A percentile compares a stretch with the other conserved stretches of the same genome.
Conservation (phyloP, 1,140 invertebrate genomes). For the Yoshiicerus persimilis region DNA sequence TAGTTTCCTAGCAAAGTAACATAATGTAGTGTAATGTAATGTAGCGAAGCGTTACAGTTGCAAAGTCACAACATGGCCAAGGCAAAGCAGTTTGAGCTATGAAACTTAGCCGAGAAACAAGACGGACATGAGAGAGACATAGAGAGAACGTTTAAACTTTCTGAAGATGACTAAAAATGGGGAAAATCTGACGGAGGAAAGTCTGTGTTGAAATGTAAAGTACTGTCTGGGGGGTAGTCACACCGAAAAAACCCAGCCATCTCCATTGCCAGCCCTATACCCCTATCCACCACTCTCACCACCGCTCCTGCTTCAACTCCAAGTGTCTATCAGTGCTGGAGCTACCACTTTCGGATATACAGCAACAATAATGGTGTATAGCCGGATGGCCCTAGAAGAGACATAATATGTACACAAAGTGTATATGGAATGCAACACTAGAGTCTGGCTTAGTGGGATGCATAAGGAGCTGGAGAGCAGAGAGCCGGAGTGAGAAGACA, state of each 20-base stretch:
- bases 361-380: no score
- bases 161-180: slow-evolving; percentile 29
- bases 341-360: no score
- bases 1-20: background rate
- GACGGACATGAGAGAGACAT: slow-evolving; percentile 1
- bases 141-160: slow-evolving; percentile 26
- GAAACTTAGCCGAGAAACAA: slow-evolving; percentile 6
- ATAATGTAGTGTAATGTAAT: slow-evolving; percentile 16
- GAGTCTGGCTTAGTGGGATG: no score
- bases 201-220: slow-evolving; percentile 25
- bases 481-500: background rate
- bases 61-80: background rate
- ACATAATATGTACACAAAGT: no score
- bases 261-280: background rate
- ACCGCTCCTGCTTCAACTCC: background rate
- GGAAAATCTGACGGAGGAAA: slow-evolving; percentile 27
- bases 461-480: no score
- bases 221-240: slow-evolving; percentile 22
- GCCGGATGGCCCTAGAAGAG: no score
- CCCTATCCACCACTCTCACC: background rate
- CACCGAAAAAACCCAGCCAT: background rate
- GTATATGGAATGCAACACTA: no score
- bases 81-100: background rate
- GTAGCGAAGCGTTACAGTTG: background rate
- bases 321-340: no score